phyloP scores from a whole-genome alignment of 2,797 vertebrate species.

The Tokudaia muenninki region DNA sequence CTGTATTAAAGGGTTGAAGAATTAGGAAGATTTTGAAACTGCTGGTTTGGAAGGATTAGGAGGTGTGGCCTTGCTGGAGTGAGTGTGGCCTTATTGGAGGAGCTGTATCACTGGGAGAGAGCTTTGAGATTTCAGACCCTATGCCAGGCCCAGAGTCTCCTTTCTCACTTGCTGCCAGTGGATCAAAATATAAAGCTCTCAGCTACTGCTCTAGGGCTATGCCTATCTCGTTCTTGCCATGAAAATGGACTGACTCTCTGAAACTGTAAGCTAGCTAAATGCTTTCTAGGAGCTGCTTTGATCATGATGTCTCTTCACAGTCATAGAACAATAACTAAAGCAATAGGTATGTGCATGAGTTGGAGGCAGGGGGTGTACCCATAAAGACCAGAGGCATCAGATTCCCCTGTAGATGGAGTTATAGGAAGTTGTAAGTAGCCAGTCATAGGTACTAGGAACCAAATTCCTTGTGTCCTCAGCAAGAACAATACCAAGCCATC shows the following conservation, averaged over 20 bases:
- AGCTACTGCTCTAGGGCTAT: not conserved
- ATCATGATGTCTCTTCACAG: not conserved
- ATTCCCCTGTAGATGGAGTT: not conserved
- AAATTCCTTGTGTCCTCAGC: not conserved
- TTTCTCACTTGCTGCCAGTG: not conserved
- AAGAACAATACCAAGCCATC: not conserved
- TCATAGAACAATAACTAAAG: not conserved
- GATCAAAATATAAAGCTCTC: no score
- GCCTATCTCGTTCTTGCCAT: not conserved
- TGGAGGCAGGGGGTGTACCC: not conserved
- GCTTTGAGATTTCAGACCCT: not conserved
- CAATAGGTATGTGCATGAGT: not conserved
- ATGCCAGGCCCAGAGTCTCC: not conserved
- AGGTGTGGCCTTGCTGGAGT: not conserved
- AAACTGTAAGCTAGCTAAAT: not conserved
- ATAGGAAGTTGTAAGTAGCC: not conserved
- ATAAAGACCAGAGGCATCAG: no score
- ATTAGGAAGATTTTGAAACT: not conserved
- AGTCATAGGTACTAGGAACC: not conserved
- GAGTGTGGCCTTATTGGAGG: not conserved
- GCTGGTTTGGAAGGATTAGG: not conserved
- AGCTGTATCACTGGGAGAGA: not conserved
- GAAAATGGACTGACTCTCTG: not conserved
- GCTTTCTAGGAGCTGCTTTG: not conserved
- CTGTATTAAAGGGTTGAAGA: not conserved